Evolutionary conservation across 2,888 invertebrate genomes (phyloP).

Genomic region (Abscondita cerata): DNA sequence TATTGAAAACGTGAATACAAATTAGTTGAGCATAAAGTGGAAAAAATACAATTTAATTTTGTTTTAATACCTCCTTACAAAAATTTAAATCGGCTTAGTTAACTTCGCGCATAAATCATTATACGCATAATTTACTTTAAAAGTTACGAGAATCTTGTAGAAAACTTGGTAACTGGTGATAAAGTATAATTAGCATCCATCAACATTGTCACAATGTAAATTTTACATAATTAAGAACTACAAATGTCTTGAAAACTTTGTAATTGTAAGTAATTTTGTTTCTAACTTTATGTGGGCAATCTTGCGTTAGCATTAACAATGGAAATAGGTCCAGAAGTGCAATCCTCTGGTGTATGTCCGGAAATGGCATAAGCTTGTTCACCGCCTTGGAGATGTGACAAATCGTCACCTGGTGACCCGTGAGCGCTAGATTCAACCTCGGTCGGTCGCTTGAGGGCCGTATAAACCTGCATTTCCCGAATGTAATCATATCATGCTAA

Average conservation of each 20-base stretch:
- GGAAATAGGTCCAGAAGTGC: conserved; percentile 37
- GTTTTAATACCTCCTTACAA: too few species aligned
- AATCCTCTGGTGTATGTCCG: conserved; percentile 48
- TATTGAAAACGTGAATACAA: too few species aligned
- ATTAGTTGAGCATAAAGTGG: too few species aligned
- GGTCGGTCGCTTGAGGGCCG: conserved; percentile 53
- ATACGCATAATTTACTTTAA: neutral
- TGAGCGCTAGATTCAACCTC: conserved; percentile 54
- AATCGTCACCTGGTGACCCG: conserved; percentile 61
- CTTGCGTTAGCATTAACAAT: conserved; percentile 39
- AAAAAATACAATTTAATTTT: too few species aligned
- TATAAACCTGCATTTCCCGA: conserved; percentile 54
- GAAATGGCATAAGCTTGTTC: conserved; percentile 60
- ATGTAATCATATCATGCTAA: conserved; percentile 54
- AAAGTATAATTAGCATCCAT: conserved; percentile 23
- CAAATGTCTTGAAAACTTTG: conserved; percentile 30
- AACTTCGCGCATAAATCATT: too few species aligned
- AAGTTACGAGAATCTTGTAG: too few species aligned
- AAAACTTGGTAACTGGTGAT: conserved; percentile 4
- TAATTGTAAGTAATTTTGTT: conserved; percentile 49
- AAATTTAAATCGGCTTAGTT: too few species aligned
- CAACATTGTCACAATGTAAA: conserved; percentile 26
- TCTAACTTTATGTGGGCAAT: conserved; percentile 42
- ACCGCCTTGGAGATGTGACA: conserved; percentile 59
- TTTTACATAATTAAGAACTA: conserved; percentile 18